These are phyloP conservation scores for Rhopalosiphum nymphaeae DNA, from an alignment of 2,888 invertebrate genomes.

Conservation along the genomic window DNA sequence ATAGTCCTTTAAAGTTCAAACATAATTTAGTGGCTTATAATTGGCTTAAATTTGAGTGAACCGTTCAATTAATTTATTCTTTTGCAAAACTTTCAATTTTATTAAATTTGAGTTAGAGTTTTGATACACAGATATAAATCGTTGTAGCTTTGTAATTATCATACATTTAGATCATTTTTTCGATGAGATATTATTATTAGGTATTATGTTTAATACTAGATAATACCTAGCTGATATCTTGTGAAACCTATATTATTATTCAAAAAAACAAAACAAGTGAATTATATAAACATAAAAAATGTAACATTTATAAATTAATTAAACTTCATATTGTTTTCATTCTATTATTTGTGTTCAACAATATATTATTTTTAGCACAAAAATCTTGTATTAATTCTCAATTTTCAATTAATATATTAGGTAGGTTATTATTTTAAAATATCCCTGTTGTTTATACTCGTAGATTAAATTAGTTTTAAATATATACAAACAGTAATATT, in stretches of 20 bases:
- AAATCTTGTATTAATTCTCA: not conserved
- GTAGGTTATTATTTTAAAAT: no score
- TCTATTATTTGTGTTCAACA: not conserved
- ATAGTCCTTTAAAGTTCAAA: not conserved
- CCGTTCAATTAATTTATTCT: not conserved
- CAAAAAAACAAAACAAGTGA: not conserved
- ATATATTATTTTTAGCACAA: not conserved
- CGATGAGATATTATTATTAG: not conserved
- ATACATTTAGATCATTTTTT: not conserved
- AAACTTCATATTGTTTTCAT: not conserved
- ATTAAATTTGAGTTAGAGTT: not conserved
- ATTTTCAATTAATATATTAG: not conserved
- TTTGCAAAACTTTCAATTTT: not conserved
- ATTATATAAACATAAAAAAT: not conserved
- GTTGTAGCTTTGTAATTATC: not conserved
- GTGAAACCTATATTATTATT: not conserved
- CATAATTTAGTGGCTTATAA: not conserved
- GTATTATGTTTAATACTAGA: not conserved
- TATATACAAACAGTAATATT: not conserved
- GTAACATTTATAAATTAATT: not conserved
- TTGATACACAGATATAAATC: not conserved
- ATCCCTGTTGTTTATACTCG: not conserved
- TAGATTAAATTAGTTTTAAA: not conserved
- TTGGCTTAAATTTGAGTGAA: not conserved
- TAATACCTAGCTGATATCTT: not conserved